phyloP scores from a whole-genome alignment of 1,140 invertebrate species.

The Heliconius melpomene region DNA sequence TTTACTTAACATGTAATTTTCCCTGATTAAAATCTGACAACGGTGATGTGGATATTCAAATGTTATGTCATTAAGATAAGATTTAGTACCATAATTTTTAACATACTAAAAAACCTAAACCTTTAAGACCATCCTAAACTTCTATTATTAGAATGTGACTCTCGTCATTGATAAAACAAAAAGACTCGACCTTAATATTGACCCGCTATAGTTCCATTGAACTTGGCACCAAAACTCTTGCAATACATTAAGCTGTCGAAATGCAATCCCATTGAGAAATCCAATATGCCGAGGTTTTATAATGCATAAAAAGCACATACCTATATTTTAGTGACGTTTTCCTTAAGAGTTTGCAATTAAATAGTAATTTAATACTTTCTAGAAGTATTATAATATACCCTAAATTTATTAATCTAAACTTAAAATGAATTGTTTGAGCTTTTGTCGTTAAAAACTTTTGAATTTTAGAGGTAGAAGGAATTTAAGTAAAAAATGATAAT shows the following conservation, averaged over 20 bases:
- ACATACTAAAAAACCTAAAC: not conserved
- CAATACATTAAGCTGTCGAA: not conserved
- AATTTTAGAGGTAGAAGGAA: too few relatives aligned
- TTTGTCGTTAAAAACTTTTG: too few relatives aligned
- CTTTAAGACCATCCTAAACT: not conserved
- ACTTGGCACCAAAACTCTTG: not conserved
- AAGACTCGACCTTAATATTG: slow-evolving; percentile 6
- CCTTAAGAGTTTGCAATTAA: not conserved
- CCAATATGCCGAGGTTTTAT: slow-evolving; percentile 14
- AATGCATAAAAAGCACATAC: not conserved
- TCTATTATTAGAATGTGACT: not conserved
- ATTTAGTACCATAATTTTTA: not conserved
- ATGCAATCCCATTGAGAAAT: not conserved
- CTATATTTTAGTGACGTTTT: not conserved
- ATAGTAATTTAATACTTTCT: not conserved
- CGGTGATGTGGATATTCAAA: too few relatives aligned
- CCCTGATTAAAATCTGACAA: too few relatives aligned
- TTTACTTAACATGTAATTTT: too few relatives aligned
- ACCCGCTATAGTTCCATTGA: slow-evolving; percentile 9
- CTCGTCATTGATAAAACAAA: not conserved
- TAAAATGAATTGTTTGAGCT: too few relatives aligned
- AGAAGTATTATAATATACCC: too few relatives aligned
- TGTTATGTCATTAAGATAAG: too few relatives aligned
- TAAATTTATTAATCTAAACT: too few relatives aligned
- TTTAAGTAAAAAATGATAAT: too few relatives aligned